Percentiles rank a stretch among this genome's conserved stretches.
Conservation (phyloP, 2,797 vertebrate genomes). For the Passerculus sandwichensis region DNA sequence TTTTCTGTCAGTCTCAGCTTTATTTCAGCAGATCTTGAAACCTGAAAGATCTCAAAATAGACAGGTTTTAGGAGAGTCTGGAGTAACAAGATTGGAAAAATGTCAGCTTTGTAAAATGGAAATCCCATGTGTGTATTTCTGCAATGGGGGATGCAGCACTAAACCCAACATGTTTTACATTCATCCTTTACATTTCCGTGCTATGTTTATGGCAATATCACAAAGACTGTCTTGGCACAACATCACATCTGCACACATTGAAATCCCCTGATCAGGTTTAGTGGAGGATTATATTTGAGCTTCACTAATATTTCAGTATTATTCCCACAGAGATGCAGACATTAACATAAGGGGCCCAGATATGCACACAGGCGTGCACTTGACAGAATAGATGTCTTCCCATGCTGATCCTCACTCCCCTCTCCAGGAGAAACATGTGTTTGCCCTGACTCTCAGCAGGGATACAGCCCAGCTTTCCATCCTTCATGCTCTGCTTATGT, state of each 20-base stretch:
- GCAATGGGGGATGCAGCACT: neutral
- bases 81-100: neutral
- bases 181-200: neutral
- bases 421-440: neutral
- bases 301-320: neutral
- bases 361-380: neutral
- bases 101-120: neutral
- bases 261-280: neutral
- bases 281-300: neutral
- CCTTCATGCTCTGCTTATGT: neutral
- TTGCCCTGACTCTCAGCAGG: neutral
- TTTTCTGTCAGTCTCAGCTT: neutral
- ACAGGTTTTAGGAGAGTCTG: neutral
- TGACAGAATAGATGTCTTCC: neutral
- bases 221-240: neutral
- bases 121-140: neutral
- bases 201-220: neutral
- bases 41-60: neutral
- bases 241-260: neutral
- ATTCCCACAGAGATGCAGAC: neutral
- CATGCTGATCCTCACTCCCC: fast-evolving
- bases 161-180: neutral
- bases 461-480: neutral
- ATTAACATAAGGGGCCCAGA: neutral
- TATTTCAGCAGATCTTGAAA: neutral